These are phyloP conservation scores for Episyrphus balteatus DNA, from an alignment of 1,140 invertebrate species.

Conservation along the genomic window DNA sequence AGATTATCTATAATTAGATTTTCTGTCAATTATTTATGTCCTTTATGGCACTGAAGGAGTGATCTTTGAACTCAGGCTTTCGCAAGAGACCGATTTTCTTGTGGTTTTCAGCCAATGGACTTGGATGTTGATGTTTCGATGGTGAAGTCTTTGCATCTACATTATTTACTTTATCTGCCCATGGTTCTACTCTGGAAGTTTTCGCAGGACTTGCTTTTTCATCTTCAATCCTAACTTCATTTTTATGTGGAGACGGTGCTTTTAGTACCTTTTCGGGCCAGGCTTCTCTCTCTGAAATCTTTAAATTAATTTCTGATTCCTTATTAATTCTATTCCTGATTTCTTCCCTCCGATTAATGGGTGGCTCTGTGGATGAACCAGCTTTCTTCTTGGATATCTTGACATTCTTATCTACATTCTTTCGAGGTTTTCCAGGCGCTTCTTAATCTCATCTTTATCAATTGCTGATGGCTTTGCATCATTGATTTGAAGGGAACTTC, in stretches of 20 bases:
- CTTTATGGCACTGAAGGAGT: conserved; percentile 4
- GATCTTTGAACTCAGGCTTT: conserved; percentile 8
- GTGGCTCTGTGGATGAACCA: too few species aligned
- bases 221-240: too few species aligned
- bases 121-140: neutral
- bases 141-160: neutral
- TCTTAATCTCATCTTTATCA: conserved; percentile 15
- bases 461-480: too few species aligned
- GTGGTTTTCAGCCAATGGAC: conserved; percentile 1
- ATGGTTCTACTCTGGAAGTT: neutral
- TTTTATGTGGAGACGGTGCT: neutral
- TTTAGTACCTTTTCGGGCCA: neutral
- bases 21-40: conserved; percentile 6
- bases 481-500: too few species aligned
- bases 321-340: neutral
- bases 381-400: conserved; percentile 3
- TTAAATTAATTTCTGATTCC: neutral
- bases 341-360: too few species aligned
- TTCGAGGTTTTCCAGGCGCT: conserved; percentile 10
- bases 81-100: conserved; percentile 8
- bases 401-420: conserved; percentile 11
- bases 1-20: conserved; percentile 5
- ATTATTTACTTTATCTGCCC: neutral
- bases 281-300: neutral
- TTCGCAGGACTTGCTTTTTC: neutral